These are phyloP conservation scores for Oryzias javanicus DNA, from an alignment of 2,113 vertebrate genomes.

Conservation along the genomic window DNA sequence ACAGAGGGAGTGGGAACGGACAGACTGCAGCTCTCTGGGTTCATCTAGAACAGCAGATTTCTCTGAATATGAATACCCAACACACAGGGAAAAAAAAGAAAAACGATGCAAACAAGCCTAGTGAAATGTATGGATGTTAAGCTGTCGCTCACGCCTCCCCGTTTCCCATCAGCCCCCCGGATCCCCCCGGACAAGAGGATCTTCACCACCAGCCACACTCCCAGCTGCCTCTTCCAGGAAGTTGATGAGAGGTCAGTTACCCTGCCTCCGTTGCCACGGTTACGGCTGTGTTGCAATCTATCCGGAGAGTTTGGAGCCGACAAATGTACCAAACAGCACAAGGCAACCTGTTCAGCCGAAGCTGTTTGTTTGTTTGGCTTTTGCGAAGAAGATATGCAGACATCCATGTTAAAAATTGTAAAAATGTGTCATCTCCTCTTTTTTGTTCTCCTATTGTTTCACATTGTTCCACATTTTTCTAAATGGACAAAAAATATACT, in stretches of 20 bases:
- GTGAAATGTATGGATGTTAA: not conserved
- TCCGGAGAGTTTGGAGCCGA: not conserved
- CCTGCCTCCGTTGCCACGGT: not conserved
- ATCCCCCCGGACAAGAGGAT: constrained; percentile 89
- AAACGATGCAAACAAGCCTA: too few relatives aligned
- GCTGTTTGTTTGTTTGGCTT: not conserved
- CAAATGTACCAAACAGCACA: not conserved
- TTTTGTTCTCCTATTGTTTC: not conserved
- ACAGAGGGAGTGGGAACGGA: too few relatives aligned
- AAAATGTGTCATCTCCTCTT: not conserved
- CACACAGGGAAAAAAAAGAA: too few relatives aligned
- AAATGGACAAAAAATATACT: too few relatives aligned
- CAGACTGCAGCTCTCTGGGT: too few relatives aligned
- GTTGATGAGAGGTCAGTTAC: constrained; percentile 83
- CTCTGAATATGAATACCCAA: constrained; percentile 15
- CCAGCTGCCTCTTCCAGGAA: constrained; percentile 90
- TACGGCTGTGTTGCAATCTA: not conserved
- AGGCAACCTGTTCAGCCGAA: not conserved
- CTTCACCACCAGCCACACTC: constrained; percentile 89
- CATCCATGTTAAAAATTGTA: not conserved
- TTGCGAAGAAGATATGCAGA: not conserved
- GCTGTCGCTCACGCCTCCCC: not conserved
- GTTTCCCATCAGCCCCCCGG: constrained; percentile 79
- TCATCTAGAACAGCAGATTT: too few relatives aligned
- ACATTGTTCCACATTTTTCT: too few relatives aligned